Evolutionary conservation across 2,113 vertebrate genomes (phyloP).

Genomic region (Elephas maximus): DNA sequence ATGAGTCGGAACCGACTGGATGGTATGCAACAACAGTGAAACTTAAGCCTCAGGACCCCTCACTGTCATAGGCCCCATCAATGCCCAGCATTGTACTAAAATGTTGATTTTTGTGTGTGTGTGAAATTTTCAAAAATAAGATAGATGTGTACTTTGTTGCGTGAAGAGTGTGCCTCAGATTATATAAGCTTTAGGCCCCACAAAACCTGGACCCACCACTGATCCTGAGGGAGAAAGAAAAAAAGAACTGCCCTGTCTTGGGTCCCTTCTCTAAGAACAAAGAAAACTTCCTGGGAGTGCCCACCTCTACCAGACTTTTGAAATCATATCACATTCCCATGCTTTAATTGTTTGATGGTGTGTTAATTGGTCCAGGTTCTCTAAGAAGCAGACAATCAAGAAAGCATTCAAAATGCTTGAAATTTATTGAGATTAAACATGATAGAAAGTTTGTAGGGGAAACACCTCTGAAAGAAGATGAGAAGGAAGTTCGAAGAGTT

Average conservation of each 20-base stretch:
- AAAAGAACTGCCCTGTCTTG: neutral
- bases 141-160: neutral
- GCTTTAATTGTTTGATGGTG: neutral
- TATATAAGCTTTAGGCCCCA: neutral
- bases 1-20: too few relatives aligned
- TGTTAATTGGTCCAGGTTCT: neutral
- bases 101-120: neutral
- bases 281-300: neutral
- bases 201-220: neutral
- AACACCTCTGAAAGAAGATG: neutral
- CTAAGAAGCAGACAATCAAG: neutral
- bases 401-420: neutral
- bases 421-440: neutral
- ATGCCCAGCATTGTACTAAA: neutral
- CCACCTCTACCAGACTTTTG: neutral
- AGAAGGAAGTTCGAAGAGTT: neutral
- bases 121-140: neutral
- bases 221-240: neutral
- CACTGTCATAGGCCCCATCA: neutral
- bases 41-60: neutral
- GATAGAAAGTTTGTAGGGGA: neutral
- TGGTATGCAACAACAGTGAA: neutral
- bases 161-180: neutral
- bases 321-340: neutral
- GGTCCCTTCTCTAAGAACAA: neutral